Conservation (phyloP, 1,140 invertebrate species). For the Carposina sasakii region DNA sequence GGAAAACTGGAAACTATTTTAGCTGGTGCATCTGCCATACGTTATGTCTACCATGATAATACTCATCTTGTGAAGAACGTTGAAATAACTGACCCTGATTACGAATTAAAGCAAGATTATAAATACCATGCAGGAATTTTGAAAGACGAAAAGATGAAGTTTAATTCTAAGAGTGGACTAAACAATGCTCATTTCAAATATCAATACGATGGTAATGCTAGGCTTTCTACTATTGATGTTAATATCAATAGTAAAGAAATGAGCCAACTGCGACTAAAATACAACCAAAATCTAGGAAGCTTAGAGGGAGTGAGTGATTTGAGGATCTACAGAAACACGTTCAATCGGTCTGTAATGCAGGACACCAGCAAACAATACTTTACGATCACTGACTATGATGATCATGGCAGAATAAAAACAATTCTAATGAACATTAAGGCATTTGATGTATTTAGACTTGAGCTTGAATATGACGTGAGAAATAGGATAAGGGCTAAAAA, state of each 20-base stretch:
- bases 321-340: conserved; percentile 86
- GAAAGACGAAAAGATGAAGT: conserved; percentile 90
- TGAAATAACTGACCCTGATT: conserved; percentile 88
- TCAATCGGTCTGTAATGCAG: conserved; percentile 91
- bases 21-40: conserved; percentile 90
- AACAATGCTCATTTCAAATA: conserved; percentile 92
- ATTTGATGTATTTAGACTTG: conserved; percentile 88
- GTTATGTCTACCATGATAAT: conserved; percentile 90
- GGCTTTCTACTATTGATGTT: conserved; percentile 88
- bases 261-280: conserved; percentile 83
- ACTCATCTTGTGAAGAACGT: conserved; percentile 88
- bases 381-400: conserved; percentile 88
- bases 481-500: conserved; percentile 89
- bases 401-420: conserved; percentile 85
- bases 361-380: conserved; percentile 91
- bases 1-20: conserved; percentile 88
- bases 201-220: conserved; percentile 91
- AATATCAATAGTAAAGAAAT: conserved; percentile 89
- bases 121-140: conserved; percentile 92
- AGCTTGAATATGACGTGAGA: conserved; percentile 88
- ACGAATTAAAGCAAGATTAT: conserved; percentile 90
- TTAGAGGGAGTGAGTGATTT: conserved; percentile 89
- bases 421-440: conserved; percentile 89
- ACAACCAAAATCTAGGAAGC: conserved; percentile 89
- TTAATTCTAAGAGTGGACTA: conserved; percentile 86